phyloP scores from a whole-genome alignment of 2,888 invertebrate genomes.

The Coleophora deauratella region DNA sequence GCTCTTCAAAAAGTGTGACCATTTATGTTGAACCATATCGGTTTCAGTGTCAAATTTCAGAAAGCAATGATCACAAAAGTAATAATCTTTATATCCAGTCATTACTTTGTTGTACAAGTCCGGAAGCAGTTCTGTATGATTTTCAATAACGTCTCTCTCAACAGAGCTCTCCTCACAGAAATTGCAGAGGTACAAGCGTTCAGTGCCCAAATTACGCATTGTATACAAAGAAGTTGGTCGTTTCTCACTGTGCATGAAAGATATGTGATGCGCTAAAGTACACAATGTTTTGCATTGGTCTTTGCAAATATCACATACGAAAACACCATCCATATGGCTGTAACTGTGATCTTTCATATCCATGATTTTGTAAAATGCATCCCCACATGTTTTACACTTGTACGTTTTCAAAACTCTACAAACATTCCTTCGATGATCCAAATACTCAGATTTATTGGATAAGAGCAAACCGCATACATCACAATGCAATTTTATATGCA shows the following conservation, averaged over 20 bases:
- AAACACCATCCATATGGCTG: conserved; percentile 33
- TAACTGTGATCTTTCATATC: conserved; percentile 56
- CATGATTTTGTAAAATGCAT: conserved; percentile 42
- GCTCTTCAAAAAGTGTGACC: conserved; percentile 49
- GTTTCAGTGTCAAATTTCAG: conserved; percentile 47
- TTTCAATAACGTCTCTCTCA: conserved; percentile 36
- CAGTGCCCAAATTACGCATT: conserved; percentile 32
- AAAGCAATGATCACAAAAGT: conserved; percentile 53
- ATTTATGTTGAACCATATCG: conserved; percentile 54
- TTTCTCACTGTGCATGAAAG: conserved; percentile 39
- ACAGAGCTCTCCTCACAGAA: conserved; percentile 49
- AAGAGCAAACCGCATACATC: conserved; percentile 40
- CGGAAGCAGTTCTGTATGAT: conserved; percentile 38
- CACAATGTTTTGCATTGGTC: conserved; percentile 48
- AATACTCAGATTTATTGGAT: conserved; percentile 28
- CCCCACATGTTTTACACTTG: conserved; percentile 41
- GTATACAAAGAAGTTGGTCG: conserved; percentile 33
- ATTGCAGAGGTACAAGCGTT: conserved; percentile 44
- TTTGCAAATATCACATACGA: conserved; percentile 54
- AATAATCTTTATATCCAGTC: conserved; percentile 49
- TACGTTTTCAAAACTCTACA: conserved; percentile 39
- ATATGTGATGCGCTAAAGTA: conserved; percentile 43
- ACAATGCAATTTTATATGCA: conserved; percentile 58
- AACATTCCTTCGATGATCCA: conserved; percentile 36
- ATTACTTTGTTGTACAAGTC: conserved; percentile 42